Conservation (phyloP, 2,797 vertebrate genomes). For the Oreochromis grahami region DNA sequence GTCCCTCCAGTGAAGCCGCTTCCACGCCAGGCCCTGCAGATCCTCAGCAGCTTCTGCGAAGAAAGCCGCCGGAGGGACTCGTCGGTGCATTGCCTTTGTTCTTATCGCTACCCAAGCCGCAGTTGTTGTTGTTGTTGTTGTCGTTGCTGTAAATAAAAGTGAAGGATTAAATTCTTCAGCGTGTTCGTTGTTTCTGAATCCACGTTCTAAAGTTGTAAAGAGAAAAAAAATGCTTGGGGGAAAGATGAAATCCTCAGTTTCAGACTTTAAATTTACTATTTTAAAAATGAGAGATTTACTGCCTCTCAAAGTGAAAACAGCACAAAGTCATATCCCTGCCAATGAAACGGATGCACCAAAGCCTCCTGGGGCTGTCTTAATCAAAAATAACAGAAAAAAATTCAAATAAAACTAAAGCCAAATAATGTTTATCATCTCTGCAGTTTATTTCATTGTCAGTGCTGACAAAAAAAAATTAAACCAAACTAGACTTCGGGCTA, state of each 20-base stretch:
- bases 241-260: not conserved
- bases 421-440: not conserved
- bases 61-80: conserved; percentile 87
- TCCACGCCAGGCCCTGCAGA: conserved; percentile 79
- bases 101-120: not conserved
- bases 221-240: not conserved
- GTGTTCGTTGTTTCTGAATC: not conserved
- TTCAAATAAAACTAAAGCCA: not conserved
- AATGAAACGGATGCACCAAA: not conserved
- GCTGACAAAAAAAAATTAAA: not conserved
- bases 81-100: conserved; percentile 82
- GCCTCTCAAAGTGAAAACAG: not conserved
- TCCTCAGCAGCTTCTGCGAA: conserved; percentile 85
- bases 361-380: not conserved
- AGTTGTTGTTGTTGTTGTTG: not conserved
- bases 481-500: not conserved
- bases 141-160: not conserved
- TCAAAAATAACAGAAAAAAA: not conserved
- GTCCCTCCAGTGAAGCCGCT: conserved; percentile 82
- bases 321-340: not conserved
- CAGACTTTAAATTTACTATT: not conserved
- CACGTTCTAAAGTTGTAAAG: not conserved
- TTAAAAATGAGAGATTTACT: not conserved
- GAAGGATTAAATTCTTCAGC: not conserved
- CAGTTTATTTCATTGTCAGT: not conserved